Conservation (phyloP, 2,113 vertebrate genomes). For the Oryctolagus cuniculus region mOryCun1.1 NC_091450.1:12625501-12626000, state of each 20-base stretch:
- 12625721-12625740: too few relatives aligned
- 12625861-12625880: not conserved
- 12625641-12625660: too few relatives aligned
- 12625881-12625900: not conserved
- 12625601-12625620: constrained; percentile 59
- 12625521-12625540: constrained; percentile 77
- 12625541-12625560: constrained; percentile 59
- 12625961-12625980: not conserved
- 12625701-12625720: too few relatives aligned
- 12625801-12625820: too few relatives aligned
- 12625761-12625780: too few relatives aligned
- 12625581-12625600: constrained; percentile 28
- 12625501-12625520: constrained; percentile 76
- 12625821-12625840: too few relatives aligned
- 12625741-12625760: too few relatives aligned
- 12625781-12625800: too few relatives aligned
- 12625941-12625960: fast-evolving
- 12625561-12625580: constrained; percentile 53
- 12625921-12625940: not conserved
- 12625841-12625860: too few relatives aligned
- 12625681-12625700: too few relatives aligned
- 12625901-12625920: not conserved
- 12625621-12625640: constrained; percentile 56
- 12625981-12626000: not conserved
- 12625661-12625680: too few relatives aligned